Conservation (phyloP, 2,113 vertebrate species). For the Halichoeres trimaculatus region DNA sequence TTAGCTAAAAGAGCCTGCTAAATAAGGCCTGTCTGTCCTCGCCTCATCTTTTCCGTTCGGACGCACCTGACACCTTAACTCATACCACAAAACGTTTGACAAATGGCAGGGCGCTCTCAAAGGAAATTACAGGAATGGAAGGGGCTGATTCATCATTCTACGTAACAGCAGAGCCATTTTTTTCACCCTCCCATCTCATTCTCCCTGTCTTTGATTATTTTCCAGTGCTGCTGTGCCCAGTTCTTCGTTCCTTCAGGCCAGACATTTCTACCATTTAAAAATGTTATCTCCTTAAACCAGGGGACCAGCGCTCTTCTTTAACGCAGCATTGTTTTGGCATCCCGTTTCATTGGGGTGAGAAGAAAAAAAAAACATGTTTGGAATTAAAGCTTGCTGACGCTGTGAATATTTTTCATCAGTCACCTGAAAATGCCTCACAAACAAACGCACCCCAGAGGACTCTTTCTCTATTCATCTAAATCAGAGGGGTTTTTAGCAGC, state of each 20-base stretch:
- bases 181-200: constrained; percentile 44
- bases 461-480: constrained; percentile 74
- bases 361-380: constrained; percentile 33
- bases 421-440: constrained; percentile 72
- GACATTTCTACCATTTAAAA: constrained; percentile 47
- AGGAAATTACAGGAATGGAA: constrained; percentile 80
- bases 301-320: constrained; percentile 39
- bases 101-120: constrained; percentile 71
- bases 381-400: constrained; percentile 76
- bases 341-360: constrained; percentile 65
- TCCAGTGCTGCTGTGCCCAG: constrained; percentile 39
- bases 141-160: constrained; percentile 72
- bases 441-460: constrained; percentile 71
- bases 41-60: constrained; percentile 71
- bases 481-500: constrained; percentile 71
- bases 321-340: constrained; percentile 68
- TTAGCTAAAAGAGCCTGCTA: constrained; percentile 62
- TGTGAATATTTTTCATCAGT: constrained; percentile 79
- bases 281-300: constrained; percentile 63
- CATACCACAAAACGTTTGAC: constrained; percentile 73
- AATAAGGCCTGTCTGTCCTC: constrained; percentile 60
- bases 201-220: constrained; percentile 59
- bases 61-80: constrained; percentile 71
- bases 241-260: constrained; percentile 40
- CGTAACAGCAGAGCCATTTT: constrained; percentile 50